phyloP scores from a whole-genome alignment of 2,113 vertebrate genomes.

The Ictidomys tridecemlineatus region DNA sequence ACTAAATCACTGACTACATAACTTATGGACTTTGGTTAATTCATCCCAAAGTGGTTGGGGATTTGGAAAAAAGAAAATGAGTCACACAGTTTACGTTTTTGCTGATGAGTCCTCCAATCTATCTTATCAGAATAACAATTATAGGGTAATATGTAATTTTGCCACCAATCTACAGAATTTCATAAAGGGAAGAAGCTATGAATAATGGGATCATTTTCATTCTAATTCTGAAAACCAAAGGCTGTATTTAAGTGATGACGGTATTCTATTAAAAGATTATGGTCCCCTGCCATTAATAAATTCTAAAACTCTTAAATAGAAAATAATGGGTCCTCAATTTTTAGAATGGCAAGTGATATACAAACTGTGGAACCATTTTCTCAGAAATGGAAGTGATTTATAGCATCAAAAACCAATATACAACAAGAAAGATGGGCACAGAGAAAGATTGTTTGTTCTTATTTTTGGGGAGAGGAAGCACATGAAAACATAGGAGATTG shows the following conservation, averaged over 20 bases:
- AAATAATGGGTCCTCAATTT: neutral
- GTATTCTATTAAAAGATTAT: neutral
- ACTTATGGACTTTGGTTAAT: neutral
- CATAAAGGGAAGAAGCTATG: neutral
- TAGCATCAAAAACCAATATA: neutral
- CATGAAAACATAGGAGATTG: too few relatives aligned
- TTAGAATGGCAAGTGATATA: neutral
- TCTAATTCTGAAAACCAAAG: neutral
- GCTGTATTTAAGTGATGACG: neutral
- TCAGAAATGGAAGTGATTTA: neutral
- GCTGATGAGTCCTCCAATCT: neutral
- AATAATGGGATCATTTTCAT: neutral
- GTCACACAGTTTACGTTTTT: neutral
- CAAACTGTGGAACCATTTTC: neutral
- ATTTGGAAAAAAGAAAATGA: neutral
- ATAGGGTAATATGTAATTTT: neutral
- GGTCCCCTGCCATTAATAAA: neutral
- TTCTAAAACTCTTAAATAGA: neutral
- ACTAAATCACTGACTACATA: neutral
- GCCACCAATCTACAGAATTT: neutral
- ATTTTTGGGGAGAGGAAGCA: neutral
- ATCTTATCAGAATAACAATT: too few relatives aligned
- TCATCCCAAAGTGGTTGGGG: neutral
- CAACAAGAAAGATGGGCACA: neutral
- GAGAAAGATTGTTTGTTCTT: neutral